phyloP scores from a whole-genome alignment of 2,113 vertebrate species.

The human (Homo sapiens) region DNA sequence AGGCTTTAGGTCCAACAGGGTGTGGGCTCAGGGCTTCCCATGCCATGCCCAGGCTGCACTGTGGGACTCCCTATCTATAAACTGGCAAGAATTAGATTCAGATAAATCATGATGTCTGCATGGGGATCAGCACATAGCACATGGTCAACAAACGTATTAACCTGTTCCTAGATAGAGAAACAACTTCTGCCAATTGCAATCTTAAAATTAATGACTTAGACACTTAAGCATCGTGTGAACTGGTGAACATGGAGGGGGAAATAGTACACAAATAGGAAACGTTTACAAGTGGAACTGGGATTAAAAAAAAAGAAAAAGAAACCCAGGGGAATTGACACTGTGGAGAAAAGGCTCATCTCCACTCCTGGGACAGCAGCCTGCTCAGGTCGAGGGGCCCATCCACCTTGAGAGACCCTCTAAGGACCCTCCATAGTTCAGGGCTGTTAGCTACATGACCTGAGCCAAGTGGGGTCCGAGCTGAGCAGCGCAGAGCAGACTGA shows the following conservation, averaged over 20 bases:
- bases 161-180: neutral
- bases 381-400: neutral
- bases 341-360: neutral
- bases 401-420: neutral
- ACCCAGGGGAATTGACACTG: neutral
- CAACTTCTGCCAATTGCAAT: neutral
- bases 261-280: neutral
- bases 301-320: neutral
- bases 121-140: no score
- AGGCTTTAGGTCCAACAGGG: neutral
- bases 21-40: neutral
- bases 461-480: neutral
- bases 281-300: neutral
- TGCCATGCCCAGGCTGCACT: rapidly evolving
- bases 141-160: neutral
- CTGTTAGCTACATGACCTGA: neutral
- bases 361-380: neutral
- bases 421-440: neutral
- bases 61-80: neutral
- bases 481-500: neutral
- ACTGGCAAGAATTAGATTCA: neutral
- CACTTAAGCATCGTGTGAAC: neutral
- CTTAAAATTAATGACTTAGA: neutral
- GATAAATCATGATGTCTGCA: neutral
- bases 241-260: neutral